Conservation (phyloP, 2,797 vertebrate species). For the Thunnus albacares region DNA sequence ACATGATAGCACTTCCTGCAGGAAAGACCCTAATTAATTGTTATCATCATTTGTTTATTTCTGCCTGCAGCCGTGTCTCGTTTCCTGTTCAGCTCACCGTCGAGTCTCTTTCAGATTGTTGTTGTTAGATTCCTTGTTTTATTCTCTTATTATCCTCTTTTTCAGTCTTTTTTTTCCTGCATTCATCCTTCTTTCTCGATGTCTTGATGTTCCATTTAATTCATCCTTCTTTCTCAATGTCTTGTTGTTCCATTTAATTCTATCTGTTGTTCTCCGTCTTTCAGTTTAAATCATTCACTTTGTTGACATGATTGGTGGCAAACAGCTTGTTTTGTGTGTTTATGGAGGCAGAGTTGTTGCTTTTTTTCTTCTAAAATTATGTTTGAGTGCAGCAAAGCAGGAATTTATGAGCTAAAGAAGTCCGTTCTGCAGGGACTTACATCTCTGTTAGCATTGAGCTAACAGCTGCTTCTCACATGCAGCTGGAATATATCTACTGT, state of each 20-base stretch:
- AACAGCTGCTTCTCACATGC: no score
- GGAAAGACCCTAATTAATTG: conserved; percentile 68
- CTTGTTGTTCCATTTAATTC: no score
- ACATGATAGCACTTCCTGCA: conserved; percentile 59
- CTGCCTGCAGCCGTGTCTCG: conserved; percentile 51
- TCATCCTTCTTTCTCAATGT: no score
- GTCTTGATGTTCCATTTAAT: no score
- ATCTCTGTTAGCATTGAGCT: no score
- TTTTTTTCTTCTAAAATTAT: background rate
- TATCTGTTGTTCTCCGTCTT: background rate
- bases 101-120: conserved; percentile 15
- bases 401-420: no score
- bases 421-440: no score
- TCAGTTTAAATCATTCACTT: background rate
- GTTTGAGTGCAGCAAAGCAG: background rate
- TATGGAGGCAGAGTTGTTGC: background rate
- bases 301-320: background rate
- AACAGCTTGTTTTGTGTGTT: background rate
- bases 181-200: background rate
- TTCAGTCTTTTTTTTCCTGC: background rate
- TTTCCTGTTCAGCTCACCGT: conserved; percentile 46
- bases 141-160: background rate
- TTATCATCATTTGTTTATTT: conserved; percentile 64
- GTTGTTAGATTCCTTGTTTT: background rate
- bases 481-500: no score